Percentiles rank a stretch among this genome's conserved stretches.
Evolutionary conservation across 2,888 invertebrate species (phyloP).

Genomic region (Drosophila niveifrons): DNA sequence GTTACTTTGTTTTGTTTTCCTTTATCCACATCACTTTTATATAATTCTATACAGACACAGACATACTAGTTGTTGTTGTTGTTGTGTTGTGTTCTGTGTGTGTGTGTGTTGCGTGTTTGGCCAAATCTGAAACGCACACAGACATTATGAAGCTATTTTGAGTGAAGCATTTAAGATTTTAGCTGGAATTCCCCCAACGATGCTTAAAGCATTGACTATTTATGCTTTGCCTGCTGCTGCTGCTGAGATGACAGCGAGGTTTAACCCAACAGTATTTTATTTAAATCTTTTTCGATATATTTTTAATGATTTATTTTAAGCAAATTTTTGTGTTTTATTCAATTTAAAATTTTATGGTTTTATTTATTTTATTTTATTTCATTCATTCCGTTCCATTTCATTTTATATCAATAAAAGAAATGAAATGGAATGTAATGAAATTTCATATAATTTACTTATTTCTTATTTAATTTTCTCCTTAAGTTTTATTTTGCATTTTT

Average conservation of each 20-base stretch:
- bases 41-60: background rate
- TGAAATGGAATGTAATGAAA: too few relatives aligned
- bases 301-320: background rate
- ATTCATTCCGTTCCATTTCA: too few relatives aligned
- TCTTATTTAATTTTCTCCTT: too few relatives aligned
- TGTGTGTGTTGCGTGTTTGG: conserved; percentile 28
- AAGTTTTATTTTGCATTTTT: too few relatives aligned
- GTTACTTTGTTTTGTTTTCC: conserved; percentile 17
- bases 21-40: conserved; percentile 6
- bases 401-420: too few relatives aligned
- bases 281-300: background rate
- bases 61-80: too few relatives aligned
- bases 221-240: conserved; percentile 24
- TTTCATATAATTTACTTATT: too few relatives aligned
- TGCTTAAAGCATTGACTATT: conserved; percentile 54
- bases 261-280: background rate
- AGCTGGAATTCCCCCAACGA: conserved; percentile 57
- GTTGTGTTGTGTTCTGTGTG: too few relatives aligned
- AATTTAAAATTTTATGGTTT: too few relatives aligned
- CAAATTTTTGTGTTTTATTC: background rate
- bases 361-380: too few relatives aligned
- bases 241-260: conserved; percentile 21
- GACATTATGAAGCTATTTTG: conserved; percentile 75
- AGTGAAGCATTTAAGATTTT: conserved; percentile 72
- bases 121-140: conserved; percentile 69